phyloP scores from a whole-genome alignment of 2,113 vertebrate genomes.

The Sorex fumeus region DNA sequence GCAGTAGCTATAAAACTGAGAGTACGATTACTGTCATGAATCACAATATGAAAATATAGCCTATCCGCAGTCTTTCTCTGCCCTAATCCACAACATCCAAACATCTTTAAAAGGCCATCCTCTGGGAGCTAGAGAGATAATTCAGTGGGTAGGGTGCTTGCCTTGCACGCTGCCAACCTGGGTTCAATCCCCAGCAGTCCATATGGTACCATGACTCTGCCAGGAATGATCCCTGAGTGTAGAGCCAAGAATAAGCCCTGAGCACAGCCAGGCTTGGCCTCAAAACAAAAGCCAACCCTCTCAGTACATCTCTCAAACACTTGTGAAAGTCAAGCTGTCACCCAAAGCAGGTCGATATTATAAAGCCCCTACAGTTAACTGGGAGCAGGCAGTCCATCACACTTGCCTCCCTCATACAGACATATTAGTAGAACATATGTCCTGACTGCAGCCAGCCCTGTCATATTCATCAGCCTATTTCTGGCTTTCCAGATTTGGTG shows the following conservation, averaged over 20 bases:
- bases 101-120: conserved; percentile 50
- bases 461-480: too few species aligned
- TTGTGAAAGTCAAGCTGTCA: conserved; percentile 56
- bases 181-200: too few species aligned
- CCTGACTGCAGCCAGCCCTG: too few species aligned
- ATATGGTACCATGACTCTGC: too few species aligned
- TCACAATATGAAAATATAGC: conserved; percentile 67
- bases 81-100: conserved; percentile 80
- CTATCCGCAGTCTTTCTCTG: conserved; percentile 69
- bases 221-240: too few species aligned
- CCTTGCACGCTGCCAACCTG: too few species aligned
- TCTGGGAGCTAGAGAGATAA: too few species aligned
- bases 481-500: too few species aligned
- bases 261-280: too few species aligned
- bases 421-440: neutral
- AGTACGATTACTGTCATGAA: conserved; percentile 67
- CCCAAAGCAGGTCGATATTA: conserved; percentile 21
- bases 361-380: conserved; percentile 34
- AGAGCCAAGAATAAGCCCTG: too few species aligned
- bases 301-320: neutral
- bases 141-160: too few species aligned
- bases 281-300: conserved; percentile 50
- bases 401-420: neutral
- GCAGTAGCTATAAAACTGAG: conserved; percentile 77
- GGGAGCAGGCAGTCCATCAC: neutral